phyloP scores from a whole-genome alignment of 2,113 vertebrate genomes.

The Silurus glanis region DNA sequence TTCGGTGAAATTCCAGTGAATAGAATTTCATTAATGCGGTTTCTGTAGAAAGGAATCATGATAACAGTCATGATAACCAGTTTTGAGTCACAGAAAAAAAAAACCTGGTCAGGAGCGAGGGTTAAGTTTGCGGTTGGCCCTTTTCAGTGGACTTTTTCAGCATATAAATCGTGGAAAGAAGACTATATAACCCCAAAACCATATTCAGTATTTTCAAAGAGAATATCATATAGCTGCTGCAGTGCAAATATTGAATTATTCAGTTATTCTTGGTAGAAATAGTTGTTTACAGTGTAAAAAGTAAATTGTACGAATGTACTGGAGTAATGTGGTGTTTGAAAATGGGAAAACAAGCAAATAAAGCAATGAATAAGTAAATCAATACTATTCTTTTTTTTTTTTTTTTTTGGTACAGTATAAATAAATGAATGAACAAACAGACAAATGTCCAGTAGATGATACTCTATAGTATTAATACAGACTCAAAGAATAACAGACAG shows the following conservation, averaged over 20 bases:
- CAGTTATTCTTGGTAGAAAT: background rate
- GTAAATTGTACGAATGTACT: background rate
- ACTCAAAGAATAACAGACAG: background rate
- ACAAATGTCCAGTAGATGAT: background rate
- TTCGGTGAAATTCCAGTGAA: slow-evolving; percentile 39
- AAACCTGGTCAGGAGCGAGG: background rate
- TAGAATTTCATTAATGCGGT: background rate
- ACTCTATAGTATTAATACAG: background rate
- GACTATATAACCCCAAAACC: background rate
- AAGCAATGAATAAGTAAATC: background rate
- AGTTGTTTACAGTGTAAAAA: background rate
- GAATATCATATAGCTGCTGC: background rate
- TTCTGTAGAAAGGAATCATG: background rate
- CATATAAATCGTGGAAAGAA: background rate
- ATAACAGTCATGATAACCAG: background rate
- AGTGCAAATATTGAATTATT: background rate
- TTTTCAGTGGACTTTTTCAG: background rate
- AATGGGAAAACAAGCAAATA: background rate
- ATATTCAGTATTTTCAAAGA: background rate
- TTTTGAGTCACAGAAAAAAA: background rate
- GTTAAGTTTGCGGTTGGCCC: background rate
- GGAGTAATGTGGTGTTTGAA: background rate
- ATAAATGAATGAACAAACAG: background rate
- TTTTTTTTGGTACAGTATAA: background rate
- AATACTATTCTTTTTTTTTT: background rate